Evolutionary conservation across 2,888 invertebrate species (phyloP).

Genomic region (Drosophila kambysellisi): DNA sequence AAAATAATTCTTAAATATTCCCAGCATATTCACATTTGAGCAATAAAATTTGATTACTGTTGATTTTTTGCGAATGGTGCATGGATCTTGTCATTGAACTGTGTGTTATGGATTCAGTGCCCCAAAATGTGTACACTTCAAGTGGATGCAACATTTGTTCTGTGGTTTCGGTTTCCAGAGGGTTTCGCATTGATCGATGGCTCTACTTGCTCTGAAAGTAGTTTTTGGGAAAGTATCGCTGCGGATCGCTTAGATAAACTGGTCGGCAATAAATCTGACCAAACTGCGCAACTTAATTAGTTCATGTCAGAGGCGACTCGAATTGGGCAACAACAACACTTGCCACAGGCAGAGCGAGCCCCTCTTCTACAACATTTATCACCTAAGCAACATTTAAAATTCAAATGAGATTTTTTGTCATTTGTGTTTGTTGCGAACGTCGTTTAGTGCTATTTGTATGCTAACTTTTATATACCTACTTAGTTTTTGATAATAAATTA

Average conservation of each 20-base stretch:
- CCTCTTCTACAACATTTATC: slow-evolving; percentile 63
- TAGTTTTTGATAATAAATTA: slow-evolving; percentile 51
- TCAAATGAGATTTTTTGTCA: slow-evolving; percentile 40
- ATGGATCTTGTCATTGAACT: slow-evolving; percentile 45
- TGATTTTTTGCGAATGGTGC: slow-evolving; percentile 7
- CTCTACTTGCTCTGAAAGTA: neutral
- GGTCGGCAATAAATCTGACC: slow-evolving; percentile 62
- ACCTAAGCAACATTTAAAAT: slow-evolving; percentile 54
- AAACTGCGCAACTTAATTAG: slow-evolving; percentile 73
- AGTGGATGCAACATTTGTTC: slow-evolving; percentile 59
- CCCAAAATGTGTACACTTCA: slow-evolving; percentile 53
- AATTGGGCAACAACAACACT: slow-evolving; percentile 5
- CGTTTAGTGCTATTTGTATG: slow-evolving; percentile 44
- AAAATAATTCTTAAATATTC: neutral
- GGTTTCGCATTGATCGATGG: slow-evolving; percentile 21
- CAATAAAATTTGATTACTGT: neutral
- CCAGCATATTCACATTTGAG: too few species aligned
- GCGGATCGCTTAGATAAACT: slow-evolving; percentile 38
- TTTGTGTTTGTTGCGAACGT: slow-evolving; percentile 14
- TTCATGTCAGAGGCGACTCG: slow-evolving; percentile 59
- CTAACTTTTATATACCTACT: slow-evolving; percentile 37
- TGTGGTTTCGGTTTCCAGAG: slow-evolving; percentile 9
- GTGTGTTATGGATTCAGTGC: slow-evolving; percentile 2
- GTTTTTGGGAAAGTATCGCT: slow-evolving; percentile 63
- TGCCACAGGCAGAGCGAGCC: slow-evolving; percentile 20